A percentile compares a stretch with the other conserved stretches of the same genome.
These are phyloP conservation scores for Kryptopterus vitreolus DNA, from an alignment of 2,797 vertebrate genomes.

Conservation along the genomic window DNA sequence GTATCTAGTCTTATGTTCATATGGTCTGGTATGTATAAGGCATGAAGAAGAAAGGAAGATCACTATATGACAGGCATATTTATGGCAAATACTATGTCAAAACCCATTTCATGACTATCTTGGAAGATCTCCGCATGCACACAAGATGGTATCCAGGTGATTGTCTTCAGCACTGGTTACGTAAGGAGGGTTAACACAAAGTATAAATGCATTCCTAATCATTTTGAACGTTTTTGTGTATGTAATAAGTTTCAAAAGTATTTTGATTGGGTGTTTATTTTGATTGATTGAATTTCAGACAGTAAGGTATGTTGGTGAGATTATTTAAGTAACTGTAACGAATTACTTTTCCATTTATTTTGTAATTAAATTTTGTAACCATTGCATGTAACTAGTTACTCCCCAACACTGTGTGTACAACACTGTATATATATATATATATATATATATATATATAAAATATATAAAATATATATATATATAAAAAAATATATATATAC, in stretches of 20 bases:
- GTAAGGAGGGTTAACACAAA: background rate
- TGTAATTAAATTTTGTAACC: no score
- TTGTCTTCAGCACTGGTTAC: background rate
- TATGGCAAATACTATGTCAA: background rate
- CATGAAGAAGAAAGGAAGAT: background rate
- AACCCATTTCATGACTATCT: background rate
- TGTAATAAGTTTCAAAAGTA: background rate
- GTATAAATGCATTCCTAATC: background rate
- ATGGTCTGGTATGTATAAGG: background rate
- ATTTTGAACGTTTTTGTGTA: background rate
- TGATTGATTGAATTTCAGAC: background rate
- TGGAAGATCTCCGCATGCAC: background rate
- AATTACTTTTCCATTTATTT: no score
- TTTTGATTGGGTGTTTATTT: background rate
- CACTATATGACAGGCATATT: background rate
- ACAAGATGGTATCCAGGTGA: background rate
- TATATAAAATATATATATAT: no score
- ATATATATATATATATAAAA: no score
- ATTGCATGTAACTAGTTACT: no score
- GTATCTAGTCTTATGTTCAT: background rate
- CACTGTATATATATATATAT: no score
- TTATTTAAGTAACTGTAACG: no score
- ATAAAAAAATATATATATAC: no score
- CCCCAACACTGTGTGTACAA: no score
- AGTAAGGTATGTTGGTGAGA: background rate